These are phyloP conservation scores for Athetis lepigone DNA, from an alignment of 2,888 invertebrate species.

Conservation along the genomic window DNA sequence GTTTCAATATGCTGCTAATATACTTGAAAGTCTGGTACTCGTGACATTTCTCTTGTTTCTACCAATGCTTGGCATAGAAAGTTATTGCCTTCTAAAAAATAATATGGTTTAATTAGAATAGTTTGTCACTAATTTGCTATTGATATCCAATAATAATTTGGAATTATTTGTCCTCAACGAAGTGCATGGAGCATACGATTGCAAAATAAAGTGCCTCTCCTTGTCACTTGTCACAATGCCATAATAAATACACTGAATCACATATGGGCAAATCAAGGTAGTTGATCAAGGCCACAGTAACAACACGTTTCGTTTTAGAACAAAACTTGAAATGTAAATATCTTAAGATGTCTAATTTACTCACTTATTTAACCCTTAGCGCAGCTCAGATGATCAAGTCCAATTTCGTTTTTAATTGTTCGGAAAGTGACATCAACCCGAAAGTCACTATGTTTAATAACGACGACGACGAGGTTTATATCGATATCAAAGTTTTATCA, in stretches of 20 bases:
- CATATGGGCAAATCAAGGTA: slow-evolving; percentile 32
- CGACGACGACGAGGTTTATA: slow-evolving; percentile 16
- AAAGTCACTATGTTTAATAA: slow-evolving; percentile 13
- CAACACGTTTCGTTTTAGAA: neutral
- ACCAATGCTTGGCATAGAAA: slow-evolving; percentile 18
- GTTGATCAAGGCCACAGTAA: slow-evolving; percentile 9
- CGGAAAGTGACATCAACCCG: neutral
- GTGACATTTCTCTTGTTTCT: slow-evolving; percentile 11
- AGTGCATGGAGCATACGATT: neutral
- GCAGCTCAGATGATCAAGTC: neutral
- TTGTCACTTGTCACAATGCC: neutral
- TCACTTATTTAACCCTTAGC: slow-evolving; percentile 22
- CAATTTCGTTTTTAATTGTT: neutral
- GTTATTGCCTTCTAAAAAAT: slow-evolving; percentile 2
- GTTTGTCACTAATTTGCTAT: too few species aligned
- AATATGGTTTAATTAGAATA: neutral
- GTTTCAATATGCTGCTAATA: slow-evolving; percentile 33
- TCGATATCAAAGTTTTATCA: slow-evolving; percentile 25
- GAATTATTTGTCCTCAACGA: neutral
- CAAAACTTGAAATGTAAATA: slow-evolving; percentile 2
- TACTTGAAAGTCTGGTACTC: slow-evolving; percentile 28
- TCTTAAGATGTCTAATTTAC: slow-evolving; percentile 1
- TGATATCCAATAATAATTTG: neutral
- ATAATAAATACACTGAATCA: neutral
- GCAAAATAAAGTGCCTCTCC: neutral